Base-by-base conservation (phyloP, 2,113 vertebrate species). In the Sorex araneus region DNA sequence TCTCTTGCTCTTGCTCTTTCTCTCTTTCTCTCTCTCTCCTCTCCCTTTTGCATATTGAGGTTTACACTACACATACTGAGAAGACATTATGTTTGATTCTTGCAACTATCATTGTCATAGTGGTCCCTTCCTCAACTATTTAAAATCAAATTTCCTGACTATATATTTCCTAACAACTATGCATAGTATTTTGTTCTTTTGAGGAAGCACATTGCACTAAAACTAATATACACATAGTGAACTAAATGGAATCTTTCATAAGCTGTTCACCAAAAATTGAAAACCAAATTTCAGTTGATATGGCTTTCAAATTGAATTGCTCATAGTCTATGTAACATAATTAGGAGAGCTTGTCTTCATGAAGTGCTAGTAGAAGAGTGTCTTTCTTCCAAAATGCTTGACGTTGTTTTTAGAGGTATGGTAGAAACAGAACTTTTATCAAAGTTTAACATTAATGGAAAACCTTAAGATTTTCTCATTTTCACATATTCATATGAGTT, bases 231-330 rank as follows among this genome's bases (percentile, higher is more conserved):
- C 0, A 81, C 40, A 74, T 81, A 89, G 73, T 74, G 43, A 79
- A 50, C 4, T 78, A 60, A 75, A 78, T 63, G 36, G 63, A 54
- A n/a, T 64, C 4, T 84, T 9, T 3, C 50, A 9, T 18, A 89
- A 75, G 75, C 54, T 92, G 45, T 71, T 93, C 64, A 27, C 40
- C 6, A 0, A n/a, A n/a, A 89, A 27, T 25, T 90, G 64, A 91
- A 85, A 57, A 60, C 6, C 36, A 77, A 2, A 32, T 73, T 21
- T 47, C 3, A 73, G 63, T 76, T 69, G 57, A 74, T 4, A 79
- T 83, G 7, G 36, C 70, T 89, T 82, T 66, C 69, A 74, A 23
- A 28, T 75, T 94, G 57, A 3, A n/a, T 54, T 86, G 80, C 19
- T 4, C 23, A 9, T 40, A 57, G 40, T 11, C 69, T 64, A 8